Conservation (phyloP, 2,888 invertebrate species). For the Syritta pipiens region DNA sequence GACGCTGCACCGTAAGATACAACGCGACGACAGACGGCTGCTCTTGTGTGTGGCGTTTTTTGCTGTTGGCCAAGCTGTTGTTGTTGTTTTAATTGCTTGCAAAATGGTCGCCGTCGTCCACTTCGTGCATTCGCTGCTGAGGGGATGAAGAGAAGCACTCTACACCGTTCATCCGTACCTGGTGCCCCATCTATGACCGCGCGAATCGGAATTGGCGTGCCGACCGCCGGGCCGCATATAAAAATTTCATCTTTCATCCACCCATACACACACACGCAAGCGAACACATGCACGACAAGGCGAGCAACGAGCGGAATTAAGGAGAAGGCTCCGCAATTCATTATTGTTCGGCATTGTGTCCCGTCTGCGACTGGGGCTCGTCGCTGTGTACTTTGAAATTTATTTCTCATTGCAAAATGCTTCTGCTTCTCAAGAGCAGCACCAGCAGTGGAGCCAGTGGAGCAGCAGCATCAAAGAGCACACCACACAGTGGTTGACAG, state of each 20-base stretch:
- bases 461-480: conserved; percentile 44
- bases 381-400: conserved; percentile 36
- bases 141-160: conserved; percentile 11
- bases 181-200: conserved; percentile 50
- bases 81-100: conserved; percentile 39
- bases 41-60: conserved; percentile 12
- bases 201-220: conserved; percentile 35
- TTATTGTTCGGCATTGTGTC: conserved; percentile 59
- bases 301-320: conserved; percentile 10
- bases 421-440: too few relatives aligned
- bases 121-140: not conserved
- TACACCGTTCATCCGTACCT: conserved; percentile 36
- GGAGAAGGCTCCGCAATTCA: conserved; percentile 47
- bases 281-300: not conserved
- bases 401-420: conserved; percentile 38
- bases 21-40: conserved; percentile 2
- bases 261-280: not conserved
- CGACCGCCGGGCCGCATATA: too few relatives aligned
- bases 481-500: conserved; percentile 62
- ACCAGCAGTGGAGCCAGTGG: not conserved
- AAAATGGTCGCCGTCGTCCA: conserved; percentile 34
- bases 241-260: conserved; percentile 55
- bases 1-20: conserved; percentile 28
- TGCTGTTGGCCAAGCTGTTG: not conserved
- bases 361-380: conserved; percentile 8